phyloP scores from a whole-genome alignment of 2,113 vertebrate species.

The Corynorhinus townsendii region DNA sequence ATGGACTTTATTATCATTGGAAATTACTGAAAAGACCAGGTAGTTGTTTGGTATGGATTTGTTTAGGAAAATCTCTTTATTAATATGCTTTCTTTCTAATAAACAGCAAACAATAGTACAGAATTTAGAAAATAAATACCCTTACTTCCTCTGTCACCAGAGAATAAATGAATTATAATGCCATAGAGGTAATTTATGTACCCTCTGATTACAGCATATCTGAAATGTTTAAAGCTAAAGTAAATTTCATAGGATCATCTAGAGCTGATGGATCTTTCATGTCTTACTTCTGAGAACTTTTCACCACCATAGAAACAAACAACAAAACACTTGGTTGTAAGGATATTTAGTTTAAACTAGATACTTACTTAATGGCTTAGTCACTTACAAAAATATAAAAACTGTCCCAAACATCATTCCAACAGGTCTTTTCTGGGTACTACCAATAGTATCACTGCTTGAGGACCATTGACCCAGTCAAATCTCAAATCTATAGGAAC shows the following conservation, averaged over 20 bases:
- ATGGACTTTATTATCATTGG: background rate
- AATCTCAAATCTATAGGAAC: background rate
- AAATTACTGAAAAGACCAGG: background rate
- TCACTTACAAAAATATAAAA: background rate
- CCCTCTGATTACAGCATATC: background rate
- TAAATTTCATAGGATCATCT: background rate
- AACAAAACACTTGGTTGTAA: background rate
- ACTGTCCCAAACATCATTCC: background rate
- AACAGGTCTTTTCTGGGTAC: background rate
- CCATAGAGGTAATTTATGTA: background rate
- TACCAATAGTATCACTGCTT: background rate
- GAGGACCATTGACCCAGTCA: background rate
- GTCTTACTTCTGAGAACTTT: background rate
- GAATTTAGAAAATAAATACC: background rate
- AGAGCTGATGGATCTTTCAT: background rate
- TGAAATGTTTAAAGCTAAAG: background rate
- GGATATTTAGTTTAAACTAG: conserved; percentile 1
- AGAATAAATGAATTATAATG: background rate
- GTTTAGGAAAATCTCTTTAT: background rate
- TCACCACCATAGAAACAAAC: conserved; percentile 10
- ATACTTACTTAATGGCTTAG: background rate
- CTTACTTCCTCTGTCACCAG: background rate
- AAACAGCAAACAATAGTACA: background rate
- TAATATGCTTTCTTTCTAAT: background rate
- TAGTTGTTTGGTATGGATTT: background rate